Evolutionary conservation across 2,888 invertebrate species (phyloP).

Genomic region (Monoplex corrugatus): DNA sequence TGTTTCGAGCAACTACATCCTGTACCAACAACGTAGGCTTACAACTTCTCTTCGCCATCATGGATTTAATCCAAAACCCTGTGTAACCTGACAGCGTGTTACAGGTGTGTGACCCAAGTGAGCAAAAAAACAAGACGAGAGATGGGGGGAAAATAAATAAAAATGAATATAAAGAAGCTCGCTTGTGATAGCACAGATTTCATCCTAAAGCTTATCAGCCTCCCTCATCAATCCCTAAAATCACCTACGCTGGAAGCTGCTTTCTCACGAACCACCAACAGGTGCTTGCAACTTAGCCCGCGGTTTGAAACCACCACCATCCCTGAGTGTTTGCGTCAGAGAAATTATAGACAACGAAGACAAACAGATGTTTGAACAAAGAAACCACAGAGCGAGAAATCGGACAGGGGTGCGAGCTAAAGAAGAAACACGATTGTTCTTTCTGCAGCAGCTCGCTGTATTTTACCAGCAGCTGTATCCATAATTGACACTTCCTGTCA

Average conservation of each 20-base stretch:
- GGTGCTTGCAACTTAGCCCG: not conserved
- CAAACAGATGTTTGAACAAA: not conserved
- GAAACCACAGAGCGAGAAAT: not conserved
- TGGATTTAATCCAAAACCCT: no score
- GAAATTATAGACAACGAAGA: not conserved
- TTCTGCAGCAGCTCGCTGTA: no score
- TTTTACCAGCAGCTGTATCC: not conserved
- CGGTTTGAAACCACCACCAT: not conserved
- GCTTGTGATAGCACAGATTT: not conserved
- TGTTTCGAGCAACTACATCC: no score
- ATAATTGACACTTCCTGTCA: not conserved
- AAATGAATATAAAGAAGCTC: not conserved
- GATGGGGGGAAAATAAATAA: not conserved
- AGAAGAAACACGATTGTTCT: not conserved
- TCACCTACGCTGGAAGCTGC: not conserved
- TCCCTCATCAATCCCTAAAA: not conserved
- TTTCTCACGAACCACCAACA: constrained; percentile 13
- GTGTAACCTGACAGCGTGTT: not conserved
- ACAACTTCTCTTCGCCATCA: no score
- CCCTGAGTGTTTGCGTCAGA: not conserved
- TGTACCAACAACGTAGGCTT: no score
- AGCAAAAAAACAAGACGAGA: not conserved
- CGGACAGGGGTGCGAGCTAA: not conserved
- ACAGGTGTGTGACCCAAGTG: not conserved
- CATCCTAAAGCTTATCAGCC: not conserved